Evolutionary conservation across 1,140 invertebrate species (phyloP).

Genomic region (Drosophila lacertosa): DNA sequence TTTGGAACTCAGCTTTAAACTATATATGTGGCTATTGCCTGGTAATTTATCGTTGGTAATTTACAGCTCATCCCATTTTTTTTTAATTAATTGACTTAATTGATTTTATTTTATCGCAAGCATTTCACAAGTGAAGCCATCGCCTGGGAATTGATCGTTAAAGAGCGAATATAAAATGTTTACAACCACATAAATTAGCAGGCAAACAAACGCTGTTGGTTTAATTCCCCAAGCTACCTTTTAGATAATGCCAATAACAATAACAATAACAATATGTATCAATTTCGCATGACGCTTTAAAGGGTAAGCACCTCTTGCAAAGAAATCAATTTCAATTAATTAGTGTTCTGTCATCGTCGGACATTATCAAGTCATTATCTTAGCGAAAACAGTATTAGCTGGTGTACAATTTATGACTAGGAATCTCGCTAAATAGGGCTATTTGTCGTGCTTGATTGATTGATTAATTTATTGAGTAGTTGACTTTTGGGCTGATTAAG

Average conservation of each 20-base stretch:
- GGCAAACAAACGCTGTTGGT: neutral
- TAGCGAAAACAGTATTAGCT: too few species aligned
- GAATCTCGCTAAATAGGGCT: too few species aligned
- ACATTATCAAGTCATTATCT: too few species aligned
- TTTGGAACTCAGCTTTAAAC: neutral
- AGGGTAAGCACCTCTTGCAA: neutral
- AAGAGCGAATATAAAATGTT: slow-evolving; percentile 7
- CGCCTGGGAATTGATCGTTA: slow-evolving; percentile 13
- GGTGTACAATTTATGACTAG: too few species aligned
- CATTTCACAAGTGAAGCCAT: slow-evolving; percentile 4
- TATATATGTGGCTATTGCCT: too few species aligned
- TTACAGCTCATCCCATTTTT: neutral
- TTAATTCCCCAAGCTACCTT: slow-evolving; percentile 24
- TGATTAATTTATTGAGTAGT: too few species aligned
- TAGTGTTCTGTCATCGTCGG: too few species aligned
- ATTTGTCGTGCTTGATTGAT: too few species aligned
- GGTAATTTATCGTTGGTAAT: neutral
- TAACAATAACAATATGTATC: too few species aligned
- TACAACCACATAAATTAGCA: neutral
- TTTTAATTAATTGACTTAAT: slow-evolving; percentile 25
- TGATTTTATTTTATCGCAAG: slow-evolving; percentile 25
- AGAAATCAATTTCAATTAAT: too few species aligned
- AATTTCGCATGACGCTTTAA: neutral
- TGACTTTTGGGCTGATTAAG: too few species aligned
- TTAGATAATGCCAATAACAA: too few species aligned